A percentile compares a stretch with the other conserved stretches of the same genome.
Evolutionary conservation across 1,140 invertebrate genomes (phyloP).

Genomic region (Tyrophagus putrescentiae): DNA sequence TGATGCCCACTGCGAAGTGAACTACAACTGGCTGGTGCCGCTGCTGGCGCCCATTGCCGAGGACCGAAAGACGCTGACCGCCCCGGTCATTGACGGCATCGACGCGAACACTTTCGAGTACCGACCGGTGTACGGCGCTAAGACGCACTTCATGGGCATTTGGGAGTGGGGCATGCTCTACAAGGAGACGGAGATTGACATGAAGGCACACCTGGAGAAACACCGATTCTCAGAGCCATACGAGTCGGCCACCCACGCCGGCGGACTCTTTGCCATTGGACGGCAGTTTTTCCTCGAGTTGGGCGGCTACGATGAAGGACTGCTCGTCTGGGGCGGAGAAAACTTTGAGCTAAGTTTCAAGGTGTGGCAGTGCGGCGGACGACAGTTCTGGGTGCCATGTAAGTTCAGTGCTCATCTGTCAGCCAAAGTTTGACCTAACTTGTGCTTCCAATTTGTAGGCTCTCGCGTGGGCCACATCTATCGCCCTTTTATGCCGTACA

Average conservation of each 20-base stretch:
- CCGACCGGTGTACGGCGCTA: constrained; percentile 59
- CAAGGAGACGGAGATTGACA: constrained; percentile 78
- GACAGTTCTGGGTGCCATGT: constrained; percentile 95
- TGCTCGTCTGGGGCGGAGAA: constrained; percentile 82
- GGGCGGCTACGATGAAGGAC: constrained; percentile 85
- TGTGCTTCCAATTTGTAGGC: too few relatives aligned
- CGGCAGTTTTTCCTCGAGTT: constrained; percentile 85
- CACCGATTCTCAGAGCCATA: constrained; percentile 35
- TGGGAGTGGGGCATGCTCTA: constrained; percentile 98
- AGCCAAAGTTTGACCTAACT: too few relatives aligned
- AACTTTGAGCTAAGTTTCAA: constrained; percentile 97
- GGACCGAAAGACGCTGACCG: constrained; percentile 74
- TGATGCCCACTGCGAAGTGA: constrained; percentile 75
- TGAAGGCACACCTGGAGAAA: constrained; percentile 33
- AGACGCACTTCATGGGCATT: constrained; percentile 51
- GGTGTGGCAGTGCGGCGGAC: constrained; percentile 93
- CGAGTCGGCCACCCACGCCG: constrained; percentile 40
- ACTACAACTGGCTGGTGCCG: constrained; percentile 89
- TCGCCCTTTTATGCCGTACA: constrained; percentile 92
- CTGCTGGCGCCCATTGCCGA: constrained; percentile 79
- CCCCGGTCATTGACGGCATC: constrained; percentile 92
- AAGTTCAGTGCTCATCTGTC: too few relatives aligned
- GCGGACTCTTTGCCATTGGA: constrained; percentile 93
- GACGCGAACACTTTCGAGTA: constrained; percentile 88
- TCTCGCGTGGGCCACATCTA: constrained; percentile 96